Conservation (phyloP, 2,888 invertebrate species). For the Chalcis sispes region DNA sequence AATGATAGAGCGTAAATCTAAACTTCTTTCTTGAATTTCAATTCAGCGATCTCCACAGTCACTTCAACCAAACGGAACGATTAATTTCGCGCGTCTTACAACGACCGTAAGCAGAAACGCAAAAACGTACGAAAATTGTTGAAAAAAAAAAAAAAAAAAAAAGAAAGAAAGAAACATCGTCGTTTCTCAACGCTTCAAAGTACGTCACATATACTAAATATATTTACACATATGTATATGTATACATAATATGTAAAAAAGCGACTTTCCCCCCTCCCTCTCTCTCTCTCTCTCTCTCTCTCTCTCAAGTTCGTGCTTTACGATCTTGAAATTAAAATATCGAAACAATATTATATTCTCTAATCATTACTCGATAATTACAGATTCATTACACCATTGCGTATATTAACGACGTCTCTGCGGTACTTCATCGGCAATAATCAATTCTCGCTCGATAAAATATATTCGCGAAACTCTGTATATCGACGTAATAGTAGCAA, state of each 20-base stretch:
- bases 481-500: neutral
- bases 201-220: no score
- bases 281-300: no score
- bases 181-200: neutral
- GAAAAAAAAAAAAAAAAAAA: neutral
- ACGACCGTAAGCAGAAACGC: neutral
- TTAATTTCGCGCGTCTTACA: neutral
- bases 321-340: conserved; percentile 7
- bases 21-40: conserved; percentile 10
- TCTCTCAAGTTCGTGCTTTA: neutral
- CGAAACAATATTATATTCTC: conserved; percentile 1
- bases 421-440: conserved; percentile 17
- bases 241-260: neutral
- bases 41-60: conserved; percentile 10
- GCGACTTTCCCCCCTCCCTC: neutral
- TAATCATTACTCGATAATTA: conserved; percentile 36
- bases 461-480: neutral
- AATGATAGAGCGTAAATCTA: conserved; percentile 9
- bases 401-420: no score
- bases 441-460: conserved; percentile 40
- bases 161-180: neutral
- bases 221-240: no score
- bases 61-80: neutral
- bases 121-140: conserved; percentile 1
- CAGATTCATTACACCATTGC: conserved; percentile 20